phyloP scores from a whole-genome alignment of 2,113 vertebrate genomes.

The Periophthalmus modestus region DNA sequence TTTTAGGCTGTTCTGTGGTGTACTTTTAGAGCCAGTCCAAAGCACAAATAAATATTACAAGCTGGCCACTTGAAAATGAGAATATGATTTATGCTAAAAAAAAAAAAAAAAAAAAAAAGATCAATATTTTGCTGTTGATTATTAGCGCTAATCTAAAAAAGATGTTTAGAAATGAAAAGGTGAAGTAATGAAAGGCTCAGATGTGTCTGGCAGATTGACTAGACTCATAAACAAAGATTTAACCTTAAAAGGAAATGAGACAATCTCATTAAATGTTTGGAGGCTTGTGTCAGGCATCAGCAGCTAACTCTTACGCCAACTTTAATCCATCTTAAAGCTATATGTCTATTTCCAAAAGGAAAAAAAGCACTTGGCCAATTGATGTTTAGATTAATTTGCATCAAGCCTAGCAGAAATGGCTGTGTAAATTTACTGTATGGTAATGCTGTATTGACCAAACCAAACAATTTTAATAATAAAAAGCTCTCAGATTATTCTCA shows the following conservation, averaged over 20 bases:
- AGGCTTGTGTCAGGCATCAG: background rate
- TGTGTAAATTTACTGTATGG: too few species aligned
- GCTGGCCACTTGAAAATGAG: background rate
- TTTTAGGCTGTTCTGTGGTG: too few species aligned
- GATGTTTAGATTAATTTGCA: background rate
- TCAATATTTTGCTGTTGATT: background rate
- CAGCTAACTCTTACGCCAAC: background rate
- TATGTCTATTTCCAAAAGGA: background rate
- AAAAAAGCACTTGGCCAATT: background rate
- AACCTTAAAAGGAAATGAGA: background rate
- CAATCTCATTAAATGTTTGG: conserved; percentile 5
- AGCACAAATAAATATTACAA: too few species aligned
- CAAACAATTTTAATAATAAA: background rate
- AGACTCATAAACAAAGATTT: background rate
- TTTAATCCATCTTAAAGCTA: background rate
- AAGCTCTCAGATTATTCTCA: background rate
- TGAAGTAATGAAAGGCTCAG: background rate
- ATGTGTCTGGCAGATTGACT: background rate
- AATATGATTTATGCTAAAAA: too few species aligned
- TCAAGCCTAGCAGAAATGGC: background rate
- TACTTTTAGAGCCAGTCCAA: too few species aligned
- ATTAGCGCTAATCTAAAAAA: background rate
- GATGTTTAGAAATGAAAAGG: background rate
- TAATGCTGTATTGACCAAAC: too few species aligned
- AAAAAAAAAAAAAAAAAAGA: too few species aligned